phyloP scores from a whole-genome alignment of 2,888 invertebrate species.

The Sclerodermus sp. region DNA sequence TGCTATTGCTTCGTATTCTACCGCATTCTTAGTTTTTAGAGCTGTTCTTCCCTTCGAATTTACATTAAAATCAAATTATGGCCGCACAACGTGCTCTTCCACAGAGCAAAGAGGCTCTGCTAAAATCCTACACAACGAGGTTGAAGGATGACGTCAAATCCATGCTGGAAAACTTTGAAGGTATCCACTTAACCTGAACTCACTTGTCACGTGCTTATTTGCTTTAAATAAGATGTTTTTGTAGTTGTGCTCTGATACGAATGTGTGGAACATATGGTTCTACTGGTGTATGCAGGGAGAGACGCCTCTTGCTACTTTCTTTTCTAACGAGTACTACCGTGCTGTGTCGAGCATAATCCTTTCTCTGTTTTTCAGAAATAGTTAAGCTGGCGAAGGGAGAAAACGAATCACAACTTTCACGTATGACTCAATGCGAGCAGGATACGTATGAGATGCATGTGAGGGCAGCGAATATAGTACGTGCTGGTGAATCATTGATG shows the following conservation, averaged over 20 bases:
- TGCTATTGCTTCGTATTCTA: too few species aligned
- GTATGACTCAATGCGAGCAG: slow-evolving; percentile 91
- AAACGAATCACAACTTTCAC: slow-evolving; percentile 84
- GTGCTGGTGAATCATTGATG: slow-evolving; percentile 96
- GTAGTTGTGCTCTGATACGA: background rate
- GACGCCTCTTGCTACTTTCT: too few species aligned
- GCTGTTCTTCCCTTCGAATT: too few species aligned
- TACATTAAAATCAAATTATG: slow-evolving; percentile 30
- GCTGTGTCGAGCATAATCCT: background rate
- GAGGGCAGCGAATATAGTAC: slow-evolving; percentile 91
- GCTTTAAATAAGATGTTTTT: background rate
- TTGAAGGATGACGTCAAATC: slow-evolving; percentile 96
- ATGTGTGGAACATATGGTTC: too few species aligned
- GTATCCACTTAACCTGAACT: slow-evolving; percentile 60
- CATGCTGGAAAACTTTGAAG: slow-evolving; percentile 96
- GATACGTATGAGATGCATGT: slow-evolving; percentile 98
- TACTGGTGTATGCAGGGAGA: too few species aligned
- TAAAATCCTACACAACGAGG: slow-evolving; percentile 92
- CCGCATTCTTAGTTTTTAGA: too few species aligned
- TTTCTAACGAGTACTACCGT: too few species aligned
- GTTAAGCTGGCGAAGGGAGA: slow-evolving; percentile 87
- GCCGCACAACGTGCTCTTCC: slow-evolving; percentile 69
- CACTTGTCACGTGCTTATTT: background rate
- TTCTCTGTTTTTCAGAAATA: slow-evolving; percentile 69
- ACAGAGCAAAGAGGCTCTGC: slow-evolving; percentile 91